Conservation (phyloP, 1,140 invertebrate genomes). For the Nautilus pompilius region DNA sequence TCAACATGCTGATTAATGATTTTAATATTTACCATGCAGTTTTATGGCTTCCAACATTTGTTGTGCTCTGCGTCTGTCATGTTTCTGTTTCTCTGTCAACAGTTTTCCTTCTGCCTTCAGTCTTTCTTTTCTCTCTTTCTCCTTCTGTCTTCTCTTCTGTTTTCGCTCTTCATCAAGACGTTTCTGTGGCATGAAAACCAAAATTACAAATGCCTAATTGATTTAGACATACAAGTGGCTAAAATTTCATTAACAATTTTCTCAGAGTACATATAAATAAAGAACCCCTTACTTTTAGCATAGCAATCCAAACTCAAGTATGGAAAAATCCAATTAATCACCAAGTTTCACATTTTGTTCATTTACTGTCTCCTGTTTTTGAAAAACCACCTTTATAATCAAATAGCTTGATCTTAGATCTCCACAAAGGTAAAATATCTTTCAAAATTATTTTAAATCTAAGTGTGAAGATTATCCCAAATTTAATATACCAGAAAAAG, state of each 20-base stretch:
- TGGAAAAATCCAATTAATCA: background rate
- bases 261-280: background rate
- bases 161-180: conserved; percentile 68
- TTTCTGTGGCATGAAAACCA: conserved; percentile 34
- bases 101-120: conserved; percentile 93
- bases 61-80: conserved; percentile 80
- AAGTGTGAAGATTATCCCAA: no score
- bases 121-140: conserved; percentile 89
- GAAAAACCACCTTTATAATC: no score
- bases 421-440: no score
- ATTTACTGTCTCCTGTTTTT: background rate
- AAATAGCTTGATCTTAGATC: no score
- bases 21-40: conserved; percentile 66
- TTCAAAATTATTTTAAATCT: no score
- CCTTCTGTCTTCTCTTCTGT: conserved; percentile 88
- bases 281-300: background rate
- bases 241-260: background rate
- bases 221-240: background rate
- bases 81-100: conserved; percentile 80
- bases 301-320: background rate
- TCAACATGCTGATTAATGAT: background rate
- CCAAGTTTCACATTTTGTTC: background rate
- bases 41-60: conserved; percentile 83
- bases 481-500: no score
- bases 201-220: background rate